phyloP scores from a whole-genome alignment of 1,140 invertebrate genomes.

The Tetramorium parvispinum region DNA sequence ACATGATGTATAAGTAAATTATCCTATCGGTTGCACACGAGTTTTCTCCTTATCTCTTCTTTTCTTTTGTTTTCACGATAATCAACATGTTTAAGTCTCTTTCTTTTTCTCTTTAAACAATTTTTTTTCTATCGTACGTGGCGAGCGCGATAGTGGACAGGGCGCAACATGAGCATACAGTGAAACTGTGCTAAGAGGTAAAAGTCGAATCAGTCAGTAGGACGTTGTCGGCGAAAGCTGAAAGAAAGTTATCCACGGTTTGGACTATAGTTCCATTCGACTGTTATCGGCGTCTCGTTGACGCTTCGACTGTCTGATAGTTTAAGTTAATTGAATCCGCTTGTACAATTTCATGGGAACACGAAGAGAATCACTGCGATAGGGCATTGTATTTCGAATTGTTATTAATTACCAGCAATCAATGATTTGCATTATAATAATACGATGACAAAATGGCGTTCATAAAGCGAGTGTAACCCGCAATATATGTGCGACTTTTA shows the following conservation, averaged over 20 bases:
- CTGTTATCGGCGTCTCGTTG: conserved; percentile 40
- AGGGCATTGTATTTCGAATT: too few species aligned
- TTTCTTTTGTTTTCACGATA: neutral
- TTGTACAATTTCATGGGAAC: conserved; percentile 5
- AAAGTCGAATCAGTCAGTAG: conserved; percentile 77
- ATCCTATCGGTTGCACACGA: neutral
- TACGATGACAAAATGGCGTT: neutral
- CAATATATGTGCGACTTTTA: neutral
- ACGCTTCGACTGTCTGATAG: conserved; percentile 4
- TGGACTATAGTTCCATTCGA: conserved; percentile 57
- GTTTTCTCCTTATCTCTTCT: neutral
- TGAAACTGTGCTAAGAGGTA: conserved; percentile 76
- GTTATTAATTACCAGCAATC: neutral
- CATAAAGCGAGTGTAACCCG: neutral
- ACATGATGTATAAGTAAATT: conserved; percentile 16
- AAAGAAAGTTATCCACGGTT: conserved; percentile 72
- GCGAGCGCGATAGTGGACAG: neutral
- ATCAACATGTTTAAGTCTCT: neutral
- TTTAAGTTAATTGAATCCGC: neutral
- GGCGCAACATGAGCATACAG: conserved; percentile 59
- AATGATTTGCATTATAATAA: neutral
- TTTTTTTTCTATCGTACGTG: conserved; percentile 26
- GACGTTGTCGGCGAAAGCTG: conserved; percentile 75
- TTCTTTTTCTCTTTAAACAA: neutral
- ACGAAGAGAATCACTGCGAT: neutral